Evolutionary conservation across 2,113 vertebrate genomes (phyloP).

Genomic region (Callaeas wilsoni): DNA sequence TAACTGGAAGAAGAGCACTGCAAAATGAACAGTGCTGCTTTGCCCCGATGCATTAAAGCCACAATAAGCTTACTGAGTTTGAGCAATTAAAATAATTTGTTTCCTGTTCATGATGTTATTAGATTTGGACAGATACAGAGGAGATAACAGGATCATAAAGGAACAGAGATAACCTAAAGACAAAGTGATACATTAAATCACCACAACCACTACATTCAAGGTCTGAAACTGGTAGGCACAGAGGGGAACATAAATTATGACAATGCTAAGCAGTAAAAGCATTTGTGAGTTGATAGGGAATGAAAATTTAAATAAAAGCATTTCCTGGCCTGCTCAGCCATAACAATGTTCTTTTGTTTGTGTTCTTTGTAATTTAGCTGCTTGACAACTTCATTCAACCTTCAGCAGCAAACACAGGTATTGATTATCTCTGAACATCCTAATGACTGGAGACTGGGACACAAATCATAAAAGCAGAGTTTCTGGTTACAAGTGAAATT

Average conservation of each 20-base stretch:
- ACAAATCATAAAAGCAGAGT: slow-evolving; percentile 69
- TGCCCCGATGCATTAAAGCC: background rate
- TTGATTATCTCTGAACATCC: slow-evolving; percentile 72
- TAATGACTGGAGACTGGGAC: slow-evolving; percentile 65
- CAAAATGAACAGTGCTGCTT: background rate
- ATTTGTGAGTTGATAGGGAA: background rate
- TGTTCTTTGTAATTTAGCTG: slow-evolving; percentile 65
- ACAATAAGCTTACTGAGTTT: background rate
- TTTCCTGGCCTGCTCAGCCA: background rate
- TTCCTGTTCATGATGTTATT: background rate
- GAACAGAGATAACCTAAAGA: background rate
- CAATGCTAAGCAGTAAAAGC: background rate
- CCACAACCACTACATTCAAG: background rate
- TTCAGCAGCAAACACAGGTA: slow-evolving; percentile 69
- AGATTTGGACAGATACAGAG: background rate
- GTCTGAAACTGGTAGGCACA: background rate
- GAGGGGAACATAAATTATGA: background rate
- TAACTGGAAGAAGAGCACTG: background rate
- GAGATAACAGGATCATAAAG: background rate
- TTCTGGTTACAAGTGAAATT: slow-evolving; percentile 80
- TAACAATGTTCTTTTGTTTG: background rate
- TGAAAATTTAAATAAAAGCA: slow-evolving; percentile 24
- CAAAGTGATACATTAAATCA: background rate
- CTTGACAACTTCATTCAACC: slow-evolving; percentile 76
- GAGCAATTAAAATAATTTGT: background rate